These are phyloP conservation scores for Heterodera filipjevi DNA, from an alignment of 2,888 invertebrate species.

Conservation along the genomic window DNA sequence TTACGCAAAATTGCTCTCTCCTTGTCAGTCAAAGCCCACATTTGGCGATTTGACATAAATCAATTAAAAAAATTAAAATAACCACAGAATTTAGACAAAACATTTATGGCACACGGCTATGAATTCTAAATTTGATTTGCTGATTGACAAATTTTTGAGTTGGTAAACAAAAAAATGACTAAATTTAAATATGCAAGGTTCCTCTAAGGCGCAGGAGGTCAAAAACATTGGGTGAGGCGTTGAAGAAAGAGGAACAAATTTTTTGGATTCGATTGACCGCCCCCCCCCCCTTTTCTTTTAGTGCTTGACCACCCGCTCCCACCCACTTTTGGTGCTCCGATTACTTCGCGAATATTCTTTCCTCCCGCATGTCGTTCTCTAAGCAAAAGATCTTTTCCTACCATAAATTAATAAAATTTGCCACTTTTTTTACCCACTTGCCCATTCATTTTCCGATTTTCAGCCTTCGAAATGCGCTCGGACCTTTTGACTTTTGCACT, in stretches of 20 bases:
- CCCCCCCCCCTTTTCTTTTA: no score
- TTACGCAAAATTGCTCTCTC: conserved; percentile 22
- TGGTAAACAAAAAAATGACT: no score
- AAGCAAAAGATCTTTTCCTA: not conserved
- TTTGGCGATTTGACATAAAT: not conserved
- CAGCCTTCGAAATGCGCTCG: not conserved
- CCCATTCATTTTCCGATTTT: not conserved
- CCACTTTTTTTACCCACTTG: not conserved
- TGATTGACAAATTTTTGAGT: no score
- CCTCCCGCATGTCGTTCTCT: not conserved
- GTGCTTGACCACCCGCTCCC: no score
- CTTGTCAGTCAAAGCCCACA: conserved; percentile 27
- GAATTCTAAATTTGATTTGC: no score
- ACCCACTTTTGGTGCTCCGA: not conserved
- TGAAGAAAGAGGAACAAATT: no score
- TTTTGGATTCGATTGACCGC: no score
- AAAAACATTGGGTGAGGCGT: no score
- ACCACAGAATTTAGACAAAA: no score
- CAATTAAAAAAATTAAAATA: not conserved
- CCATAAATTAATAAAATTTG: not conserved
- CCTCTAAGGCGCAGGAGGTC: no score
- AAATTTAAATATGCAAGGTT: no score
- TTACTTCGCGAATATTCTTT: not conserved
- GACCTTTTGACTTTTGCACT: not conserved
- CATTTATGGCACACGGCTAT: no score